These are phyloP conservation scores for Sardinella longiceps DNA, from an alignment of 2,797 vertebrate genomes.

Conservation along the genomic window DNA sequence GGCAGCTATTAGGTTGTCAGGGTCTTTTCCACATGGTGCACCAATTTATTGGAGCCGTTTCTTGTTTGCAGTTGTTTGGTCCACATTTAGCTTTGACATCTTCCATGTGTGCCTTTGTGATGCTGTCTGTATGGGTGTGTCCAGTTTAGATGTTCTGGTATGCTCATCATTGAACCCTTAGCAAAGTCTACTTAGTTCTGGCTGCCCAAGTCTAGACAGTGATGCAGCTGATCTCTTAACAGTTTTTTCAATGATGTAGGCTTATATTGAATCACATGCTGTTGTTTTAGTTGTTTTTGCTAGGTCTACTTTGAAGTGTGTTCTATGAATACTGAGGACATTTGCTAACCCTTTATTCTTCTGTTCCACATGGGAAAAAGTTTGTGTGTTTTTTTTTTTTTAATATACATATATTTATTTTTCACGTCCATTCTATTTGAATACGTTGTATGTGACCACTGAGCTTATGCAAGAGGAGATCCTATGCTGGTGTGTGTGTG, in stretches of 20 bases:
- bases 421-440: not conserved
- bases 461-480: slow-evolving; percentile 20
- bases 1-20: not conserved
- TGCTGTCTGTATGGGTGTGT: not conserved
- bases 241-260: not conserved
- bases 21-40: not conserved
- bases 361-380: not conserved
- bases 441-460: not conserved
- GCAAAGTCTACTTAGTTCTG: not conserved
- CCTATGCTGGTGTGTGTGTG: not conserved
- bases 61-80: not conserved
- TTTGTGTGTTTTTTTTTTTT: not conserved
- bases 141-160: not conserved
- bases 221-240: not conserved
- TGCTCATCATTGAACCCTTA: not conserved
- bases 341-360: not conserved
- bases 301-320: not conserved
- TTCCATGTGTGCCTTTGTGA: not conserved
- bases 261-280: not conserved
- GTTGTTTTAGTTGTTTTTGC: not conserved
- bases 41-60: not conserved
- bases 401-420: not conserved
- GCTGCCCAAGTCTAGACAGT: not conserved
- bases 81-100: not conserved
- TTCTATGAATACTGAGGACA: not conserved